phyloP scores from a whole-genome alignment of 2,888 invertebrate genomes.

The Acrobasis consociella region DNA sequence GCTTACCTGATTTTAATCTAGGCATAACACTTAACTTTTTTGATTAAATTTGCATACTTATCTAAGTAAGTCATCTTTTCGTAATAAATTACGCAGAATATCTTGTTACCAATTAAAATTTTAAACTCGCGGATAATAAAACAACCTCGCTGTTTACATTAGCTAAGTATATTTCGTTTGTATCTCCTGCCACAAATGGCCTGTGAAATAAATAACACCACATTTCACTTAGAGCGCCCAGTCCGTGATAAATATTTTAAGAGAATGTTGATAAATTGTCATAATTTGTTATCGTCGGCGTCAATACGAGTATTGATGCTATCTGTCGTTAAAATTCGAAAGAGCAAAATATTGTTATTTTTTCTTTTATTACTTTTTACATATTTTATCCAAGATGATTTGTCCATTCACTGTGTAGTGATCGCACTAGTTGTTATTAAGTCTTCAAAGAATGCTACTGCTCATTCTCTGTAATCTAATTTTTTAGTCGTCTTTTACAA shows the following conservation, averaged over 20 bases:
- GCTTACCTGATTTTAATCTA: no score
- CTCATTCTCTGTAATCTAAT: no score
- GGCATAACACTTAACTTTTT: no score
- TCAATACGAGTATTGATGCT: constrained; percentile 4
- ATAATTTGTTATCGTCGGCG: constrained; percentile 2
- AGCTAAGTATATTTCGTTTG: not conserved
- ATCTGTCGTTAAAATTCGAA: constrained; percentile 2
- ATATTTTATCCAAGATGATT: no score
- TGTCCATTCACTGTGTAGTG: no score
- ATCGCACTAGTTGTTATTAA: not conserved
- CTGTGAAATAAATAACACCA: not conserved
- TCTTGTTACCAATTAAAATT: not conserved
- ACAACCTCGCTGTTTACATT: not conserved
- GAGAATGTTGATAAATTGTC: constrained; percentile 12
- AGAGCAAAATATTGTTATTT: no score
- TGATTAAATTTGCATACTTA: no score
- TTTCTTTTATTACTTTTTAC: not conserved
- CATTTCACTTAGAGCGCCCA: not conserved
- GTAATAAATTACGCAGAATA: not conserved
- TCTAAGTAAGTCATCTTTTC: no score
- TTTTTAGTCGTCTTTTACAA: no score
- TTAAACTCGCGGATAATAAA: not conserved
- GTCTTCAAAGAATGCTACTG: no score
- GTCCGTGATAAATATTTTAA: constrained; percentile 13
- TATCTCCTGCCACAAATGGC: not conserved